Conservation (phyloP, 1,140 invertebrate species). For the Rhynchophorus ferrugineus region DNA sequence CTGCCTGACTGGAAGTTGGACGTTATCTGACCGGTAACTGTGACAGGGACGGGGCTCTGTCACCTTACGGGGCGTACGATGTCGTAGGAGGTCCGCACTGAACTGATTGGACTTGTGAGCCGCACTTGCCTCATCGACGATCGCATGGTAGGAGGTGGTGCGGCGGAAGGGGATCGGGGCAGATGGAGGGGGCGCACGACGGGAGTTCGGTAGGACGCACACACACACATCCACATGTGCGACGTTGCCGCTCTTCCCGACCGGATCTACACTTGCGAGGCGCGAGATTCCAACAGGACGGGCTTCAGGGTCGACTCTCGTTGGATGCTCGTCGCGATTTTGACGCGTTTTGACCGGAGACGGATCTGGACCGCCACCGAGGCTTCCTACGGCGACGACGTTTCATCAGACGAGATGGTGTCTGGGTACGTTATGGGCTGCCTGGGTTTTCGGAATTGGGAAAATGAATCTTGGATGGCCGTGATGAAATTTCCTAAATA, state of each 20-base stretch:
- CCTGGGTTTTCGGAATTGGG: no score
- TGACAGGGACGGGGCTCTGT: neutral
- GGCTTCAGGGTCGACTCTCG: neutral
- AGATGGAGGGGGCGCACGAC: neutral
- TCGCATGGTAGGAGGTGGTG: slow-evolving; percentile 1
- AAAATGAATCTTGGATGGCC: no score
- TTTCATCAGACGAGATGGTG: no score
- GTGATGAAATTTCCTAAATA: no score
- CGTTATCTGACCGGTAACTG: slow-evolving; percentile 6
- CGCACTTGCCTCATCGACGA: slow-evolving; percentile 12
- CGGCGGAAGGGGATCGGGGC: slow-evolving; percentile 4
- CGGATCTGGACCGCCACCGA: no score
- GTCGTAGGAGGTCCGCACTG: slow-evolving; percentile 8
- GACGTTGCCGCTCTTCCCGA: slow-evolving; percentile 25
- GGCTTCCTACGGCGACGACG: no score
- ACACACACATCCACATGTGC: slow-evolving; percentile 12
- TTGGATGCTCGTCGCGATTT: no score
- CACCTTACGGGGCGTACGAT: no score
- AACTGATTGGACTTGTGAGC: slow-evolving; percentile 11
- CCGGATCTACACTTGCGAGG: slow-evolving; percentile 33
- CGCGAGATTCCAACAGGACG: slow-evolving; percentile 9
- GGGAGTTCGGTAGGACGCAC: neutral
- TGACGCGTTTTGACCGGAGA: no score
- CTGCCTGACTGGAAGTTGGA: neutral
- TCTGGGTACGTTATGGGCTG: no score